Conservation (phyloP, 2,797 vertebrate species). For the Anas flavirostris region DNA sequence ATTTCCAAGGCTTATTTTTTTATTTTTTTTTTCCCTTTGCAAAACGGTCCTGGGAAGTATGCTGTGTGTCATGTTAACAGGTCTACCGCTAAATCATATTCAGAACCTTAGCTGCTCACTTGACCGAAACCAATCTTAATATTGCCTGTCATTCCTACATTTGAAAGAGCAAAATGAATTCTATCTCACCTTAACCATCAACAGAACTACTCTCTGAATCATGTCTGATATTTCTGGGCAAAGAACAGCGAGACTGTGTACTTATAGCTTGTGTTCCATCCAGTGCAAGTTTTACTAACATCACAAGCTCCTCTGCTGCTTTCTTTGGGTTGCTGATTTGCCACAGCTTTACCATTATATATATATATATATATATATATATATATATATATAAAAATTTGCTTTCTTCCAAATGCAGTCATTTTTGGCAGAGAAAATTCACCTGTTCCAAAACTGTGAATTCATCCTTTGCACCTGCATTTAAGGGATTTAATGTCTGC, state of each 20-base stretch:
- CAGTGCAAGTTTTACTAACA: not conserved
- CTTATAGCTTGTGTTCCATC: not conserved
- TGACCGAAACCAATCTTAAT: not conserved
- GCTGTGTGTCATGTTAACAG: not conserved
- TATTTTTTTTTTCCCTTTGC: not conserved
- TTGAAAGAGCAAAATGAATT: not conserved
- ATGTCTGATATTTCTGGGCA: not conserved
- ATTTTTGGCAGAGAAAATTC: not conserved
- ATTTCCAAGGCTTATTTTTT: not conserved
- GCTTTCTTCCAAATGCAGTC: not conserved
- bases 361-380: no score
- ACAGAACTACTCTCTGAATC: not conserved
- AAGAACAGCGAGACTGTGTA: not conserved
- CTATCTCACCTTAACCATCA: not conserved
- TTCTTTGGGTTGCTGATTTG: not conserved
- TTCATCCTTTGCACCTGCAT: conserved; percentile 42
- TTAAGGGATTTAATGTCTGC: conserved; percentile 47
- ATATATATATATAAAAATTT: not conserved
- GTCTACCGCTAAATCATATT: not conserved
- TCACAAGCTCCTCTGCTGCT: not conserved
- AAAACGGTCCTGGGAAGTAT: not conserved
- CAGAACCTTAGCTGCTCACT: not conserved
- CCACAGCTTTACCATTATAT: not conserved
- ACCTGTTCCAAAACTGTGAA: not conserved
- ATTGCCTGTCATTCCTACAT: not conserved